These are phyloP conservation scores for Cydia amplana DNA, from an alignment of 1,140 invertebrate genomes.

Conservation along the genomic window DNA sequence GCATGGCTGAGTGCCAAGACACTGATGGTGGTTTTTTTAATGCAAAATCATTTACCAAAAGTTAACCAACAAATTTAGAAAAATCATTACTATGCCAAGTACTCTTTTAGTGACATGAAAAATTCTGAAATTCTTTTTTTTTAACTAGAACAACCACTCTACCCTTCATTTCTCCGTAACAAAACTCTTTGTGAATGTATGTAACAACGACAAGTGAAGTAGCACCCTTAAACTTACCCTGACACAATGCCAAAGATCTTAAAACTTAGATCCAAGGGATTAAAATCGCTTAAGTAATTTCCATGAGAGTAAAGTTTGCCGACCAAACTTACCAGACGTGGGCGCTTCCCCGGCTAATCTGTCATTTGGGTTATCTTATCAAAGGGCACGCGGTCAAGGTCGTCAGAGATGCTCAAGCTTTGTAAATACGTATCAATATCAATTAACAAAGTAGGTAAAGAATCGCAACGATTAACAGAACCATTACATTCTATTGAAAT, in stretches of 20 bases:
- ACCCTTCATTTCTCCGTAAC: too few species aligned
- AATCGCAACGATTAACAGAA: not conserved
- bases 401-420: not conserved
- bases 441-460: not conserved
- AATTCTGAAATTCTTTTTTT: too few species aligned
- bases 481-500: not conserved
- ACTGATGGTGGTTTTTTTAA: too few species aligned
- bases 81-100: not conserved
- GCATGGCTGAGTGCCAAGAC: not conserved
- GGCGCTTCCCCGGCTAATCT: constrained; percentile 9
- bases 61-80: too few species aligned
- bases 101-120: too few species aligned
- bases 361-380: constrained; percentile 28
- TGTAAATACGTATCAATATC: not conserved
- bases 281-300: not conserved
- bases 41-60: too few species aligned
- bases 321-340: not conserved
- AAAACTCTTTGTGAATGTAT: not conserved
- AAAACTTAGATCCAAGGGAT: not conserved
- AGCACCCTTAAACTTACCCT: not conserved
- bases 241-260: not conserved
- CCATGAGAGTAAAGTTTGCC: not conserved
- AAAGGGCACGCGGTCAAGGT: constrained; percentile 19
- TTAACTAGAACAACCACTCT: too few species aligned
- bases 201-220: not conserved